phyloP scores from a whole-genome alignment of 2,888 invertebrate species.

The Stramonita haemastoma region DNA sequence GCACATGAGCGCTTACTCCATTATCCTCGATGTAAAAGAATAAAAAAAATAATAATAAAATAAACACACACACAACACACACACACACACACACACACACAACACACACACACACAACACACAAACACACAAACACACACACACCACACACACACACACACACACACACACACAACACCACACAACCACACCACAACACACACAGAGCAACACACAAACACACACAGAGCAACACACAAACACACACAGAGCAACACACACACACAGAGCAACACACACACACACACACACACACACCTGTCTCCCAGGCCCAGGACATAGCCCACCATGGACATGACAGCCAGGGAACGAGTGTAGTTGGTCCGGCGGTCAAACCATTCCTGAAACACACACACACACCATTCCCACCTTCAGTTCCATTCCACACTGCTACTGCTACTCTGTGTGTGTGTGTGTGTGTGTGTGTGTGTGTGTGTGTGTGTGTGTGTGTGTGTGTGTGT shows the following conservation, averaged over 20 bases:
- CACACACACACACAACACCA: slow-evolving; percentile 1
- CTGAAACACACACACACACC: slow-evolving; percentile 63
- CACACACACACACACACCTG: slow-evolving; percentile 79
- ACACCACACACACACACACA: slow-evolving; percentile 6
- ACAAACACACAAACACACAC: not conserved
- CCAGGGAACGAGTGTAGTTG: slow-evolving; percentile 98
- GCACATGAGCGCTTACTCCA: not conserved
- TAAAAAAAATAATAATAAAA: slow-evolving; percentile 11
- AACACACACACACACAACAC: no score
- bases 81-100: no score
- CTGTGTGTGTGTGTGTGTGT: no score
- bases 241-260: no score
- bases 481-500: no score
- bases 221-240: no score
- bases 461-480: no score
- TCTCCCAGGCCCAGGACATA: slow-evolving; percentile 98
- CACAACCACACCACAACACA: not conserved
- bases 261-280: no score
- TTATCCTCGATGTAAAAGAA: not conserved
- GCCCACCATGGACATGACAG: slow-evolving; percentile 99
- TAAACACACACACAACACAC: not conserved
- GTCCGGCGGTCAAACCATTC: slow-evolving; percentile 98
- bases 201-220: no score
- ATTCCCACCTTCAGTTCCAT: no score
- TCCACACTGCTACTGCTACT: no score